Base-by-base conservation (phyloP, 2,797 vertebrate species). In the Molossus molossus region DNA sequence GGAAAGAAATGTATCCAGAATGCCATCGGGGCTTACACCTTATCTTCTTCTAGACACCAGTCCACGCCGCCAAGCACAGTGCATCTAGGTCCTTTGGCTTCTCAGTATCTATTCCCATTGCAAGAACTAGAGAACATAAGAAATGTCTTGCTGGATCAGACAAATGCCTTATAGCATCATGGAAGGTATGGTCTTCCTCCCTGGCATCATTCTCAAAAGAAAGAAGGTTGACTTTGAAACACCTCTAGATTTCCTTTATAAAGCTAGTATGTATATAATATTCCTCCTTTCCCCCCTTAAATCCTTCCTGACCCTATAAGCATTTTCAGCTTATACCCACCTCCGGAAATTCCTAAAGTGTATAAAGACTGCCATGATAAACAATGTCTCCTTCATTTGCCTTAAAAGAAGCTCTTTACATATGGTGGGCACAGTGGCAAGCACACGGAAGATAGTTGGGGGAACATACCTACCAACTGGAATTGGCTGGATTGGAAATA, bases 1-100 rank as follows among this genome's bases (percentile, higher is more conserved):
- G 96, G 90, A 97, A 62, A 90, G 73, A 90, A 95, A 93, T 8
- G 18, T 15, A 90, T 27, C 9, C 13, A 57, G 48, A 97, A 97
- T 65, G n/a, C 33, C 95, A 55, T 45, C 91, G 95, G 23, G 17
- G 4, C 72, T 98, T 90, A 88, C 9, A 70, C 86, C 64, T 69
- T 69, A 33, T 58, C 80, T 75, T 89, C 60, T 18, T 92, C 87
- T 70, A 29, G 37, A 48, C 45, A 93, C 83, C 45, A 94, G 89
- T 77, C 75, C 40, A 72, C 82, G 82, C 70, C 94, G 27, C 87
- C 79, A 82, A 83, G 92, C 9, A 80, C 6, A 55, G 87, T 21
- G 40, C 79, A 86, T 37, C 17, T 25, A 45, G 7, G 21, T 21
- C 76, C 58, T 87, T 95, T 95, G 67, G 25, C n/a, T 75, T 29